Evolutionary conservation across 2,113 vertebrate species (phyloP).

Genomic region (Anolis carolinensis): DNA sequence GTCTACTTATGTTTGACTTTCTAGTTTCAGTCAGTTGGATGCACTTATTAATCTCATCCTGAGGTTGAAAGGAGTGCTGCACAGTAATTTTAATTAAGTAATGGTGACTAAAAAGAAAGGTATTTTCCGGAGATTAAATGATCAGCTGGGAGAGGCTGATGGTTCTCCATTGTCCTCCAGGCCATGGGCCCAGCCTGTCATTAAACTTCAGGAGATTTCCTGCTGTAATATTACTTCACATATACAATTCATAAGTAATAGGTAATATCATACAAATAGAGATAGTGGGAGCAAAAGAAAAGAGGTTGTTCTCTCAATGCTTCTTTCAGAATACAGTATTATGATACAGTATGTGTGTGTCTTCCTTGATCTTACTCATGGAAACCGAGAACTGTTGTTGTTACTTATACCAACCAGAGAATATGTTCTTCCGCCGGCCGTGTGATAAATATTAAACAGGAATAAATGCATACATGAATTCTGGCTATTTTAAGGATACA

Average conservation of each 20-base stretch:
- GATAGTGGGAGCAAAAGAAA: not conserved
- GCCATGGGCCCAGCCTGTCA: not conserved
- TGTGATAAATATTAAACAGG: not conserved
- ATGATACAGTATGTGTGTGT: fast-evolving
- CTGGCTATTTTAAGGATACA: not conserved
- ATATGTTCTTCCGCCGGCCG: not conserved
- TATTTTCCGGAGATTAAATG: slow-evolving; percentile 39
- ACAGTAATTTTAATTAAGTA: slow-evolving; percentile 35
- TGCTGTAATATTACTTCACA: slow-evolving; percentile 15
- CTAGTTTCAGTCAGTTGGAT: slow-evolving; percentile 23
- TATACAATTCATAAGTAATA: slow-evolving; percentile 25
- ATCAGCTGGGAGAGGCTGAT: slow-evolving; percentile 14
- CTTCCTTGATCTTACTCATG: not conserved
- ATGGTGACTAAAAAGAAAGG: slow-evolving; percentile 6
- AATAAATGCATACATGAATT: not conserved
- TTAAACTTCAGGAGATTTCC: slow-evolving; percentile 36
- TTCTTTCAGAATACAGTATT: not conserved
- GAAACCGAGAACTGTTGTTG: not conserved
- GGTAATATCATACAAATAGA: not conserved
- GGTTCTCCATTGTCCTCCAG: slow-evolving; percentile 9
- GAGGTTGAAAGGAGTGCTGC: slow-evolving; percentile 14
- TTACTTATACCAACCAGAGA: not conserved
- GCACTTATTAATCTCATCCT: slow-evolving; percentile 31
- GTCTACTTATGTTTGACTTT: slow-evolving; percentile 31
- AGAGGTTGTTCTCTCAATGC: not conserved